Evolutionary conservation across 2,113 vertebrate genomes (phyloP).

Genomic region (Nyctibius bracteatus): DNA sequence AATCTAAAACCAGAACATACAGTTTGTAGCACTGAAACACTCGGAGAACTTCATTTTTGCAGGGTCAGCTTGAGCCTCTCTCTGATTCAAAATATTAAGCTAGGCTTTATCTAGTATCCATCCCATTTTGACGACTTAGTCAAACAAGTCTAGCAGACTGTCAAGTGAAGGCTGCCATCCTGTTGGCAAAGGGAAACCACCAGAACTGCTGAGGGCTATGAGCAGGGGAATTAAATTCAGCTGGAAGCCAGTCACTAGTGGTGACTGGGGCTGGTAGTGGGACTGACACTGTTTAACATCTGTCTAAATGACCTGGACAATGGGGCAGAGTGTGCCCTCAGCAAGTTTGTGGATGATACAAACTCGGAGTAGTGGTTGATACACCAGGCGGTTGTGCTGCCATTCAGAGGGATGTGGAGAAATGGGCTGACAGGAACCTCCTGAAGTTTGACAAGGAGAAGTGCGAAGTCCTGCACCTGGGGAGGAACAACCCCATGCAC

Average conservation of each 20-base stretch:
- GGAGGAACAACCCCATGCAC: not conserved
- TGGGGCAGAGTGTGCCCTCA: fast-evolving
- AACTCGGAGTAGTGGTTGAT: not conserved
- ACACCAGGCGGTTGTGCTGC: not conserved
- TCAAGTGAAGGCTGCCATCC: not conserved
- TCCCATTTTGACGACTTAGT: not conserved
- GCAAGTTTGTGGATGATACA: not conserved
- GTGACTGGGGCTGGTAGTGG: not conserved
- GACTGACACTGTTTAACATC: not conserved
- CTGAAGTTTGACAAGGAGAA: not conserved
- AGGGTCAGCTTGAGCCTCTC: not conserved
- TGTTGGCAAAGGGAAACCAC: not conserved
- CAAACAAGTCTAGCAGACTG: not conserved
- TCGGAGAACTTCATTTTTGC: not conserved
- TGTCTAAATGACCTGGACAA: not conserved
- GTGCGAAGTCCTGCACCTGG: not conserved
- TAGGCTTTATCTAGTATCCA: not conserved
- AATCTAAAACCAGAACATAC: not conserved
- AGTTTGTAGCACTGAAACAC: not conserved
- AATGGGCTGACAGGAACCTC: not conserved
- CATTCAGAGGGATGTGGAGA: not conserved
- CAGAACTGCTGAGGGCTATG: not conserved
- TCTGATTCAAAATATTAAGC: not conserved
- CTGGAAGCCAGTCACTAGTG: not conserved
- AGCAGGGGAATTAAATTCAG: not conserved